These are phyloP conservation scores for Ascidia mentula DNA, from an alignment of 23 tunicate species.

Conservation along the genomic window DNA sequence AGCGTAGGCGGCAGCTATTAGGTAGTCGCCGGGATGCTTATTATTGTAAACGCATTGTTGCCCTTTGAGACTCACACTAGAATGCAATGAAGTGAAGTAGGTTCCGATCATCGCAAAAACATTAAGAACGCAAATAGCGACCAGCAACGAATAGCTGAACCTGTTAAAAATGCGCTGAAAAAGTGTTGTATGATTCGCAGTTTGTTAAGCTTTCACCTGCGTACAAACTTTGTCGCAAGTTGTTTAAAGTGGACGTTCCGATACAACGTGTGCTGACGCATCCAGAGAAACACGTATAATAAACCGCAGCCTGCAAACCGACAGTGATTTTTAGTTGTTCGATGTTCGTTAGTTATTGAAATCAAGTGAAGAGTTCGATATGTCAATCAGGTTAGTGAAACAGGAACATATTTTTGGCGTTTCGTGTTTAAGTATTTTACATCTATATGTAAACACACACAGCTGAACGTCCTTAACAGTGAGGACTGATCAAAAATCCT, in stretches of 20 bases:
- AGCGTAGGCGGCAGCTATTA: neutral
- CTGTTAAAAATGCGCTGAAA: neutral
- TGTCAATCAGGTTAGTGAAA: too few relatives aligned
- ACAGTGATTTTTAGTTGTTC: too few relatives aligned
- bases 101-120: neutral
- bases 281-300: neutral
- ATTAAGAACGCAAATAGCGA: neutral
- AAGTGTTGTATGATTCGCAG: too few relatives aligned
- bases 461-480: too few relatives aligned
- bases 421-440: too few relatives aligned
- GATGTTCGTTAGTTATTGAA: too few relatives aligned
- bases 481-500: too few relatives aligned
- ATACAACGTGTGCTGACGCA: constrained; percentile 3
- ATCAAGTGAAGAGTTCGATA: too few relatives aligned
- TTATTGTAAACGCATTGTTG: neutral
- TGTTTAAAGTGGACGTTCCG: neutral
- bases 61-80: neutral
- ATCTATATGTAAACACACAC: too few relatives aligned
- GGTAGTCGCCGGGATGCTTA: neutral
- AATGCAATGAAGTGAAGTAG: neutral
- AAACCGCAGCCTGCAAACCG: neutral
- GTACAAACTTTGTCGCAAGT: neutral
- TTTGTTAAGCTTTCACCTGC: too few relatives aligned
- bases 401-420: too few relatives aligned
- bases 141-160: neutral